Base-by-base conservation (phyloP, 2,797 vertebrate species). In the Propithecus perrieri region DNA sequence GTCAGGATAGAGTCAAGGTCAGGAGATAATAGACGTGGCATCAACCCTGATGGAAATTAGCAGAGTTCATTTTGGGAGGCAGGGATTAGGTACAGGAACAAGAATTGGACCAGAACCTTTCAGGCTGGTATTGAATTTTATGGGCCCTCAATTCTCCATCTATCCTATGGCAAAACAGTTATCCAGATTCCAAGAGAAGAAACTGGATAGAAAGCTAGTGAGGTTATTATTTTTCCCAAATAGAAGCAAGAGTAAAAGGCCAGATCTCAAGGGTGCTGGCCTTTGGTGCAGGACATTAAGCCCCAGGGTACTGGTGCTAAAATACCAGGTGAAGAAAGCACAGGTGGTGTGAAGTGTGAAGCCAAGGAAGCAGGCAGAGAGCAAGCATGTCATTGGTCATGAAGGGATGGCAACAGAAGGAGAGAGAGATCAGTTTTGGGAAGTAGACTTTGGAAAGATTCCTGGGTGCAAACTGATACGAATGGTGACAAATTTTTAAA, bases 1-100 rank as follows among this genome's bases (percentile, higher is more conserved):
- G 33, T 93, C 67, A 96, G 86, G 89, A 81, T 1, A 63, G 59
- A 97, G 91, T 95, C 96, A 98, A 96, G 93, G 97, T 97, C 96
- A 89, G 86, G 30, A 88, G 80, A 89, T 63, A 89, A 92, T 11
- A 84, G 93, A 74, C 15, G 41, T 18, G 72, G 76, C 76, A 74
- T 61, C 55, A 91, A 76, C 61, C 28, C 20, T 81, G 17, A 26
- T 79, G 67, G 55, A 95, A 89, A 81, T n/a, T 46, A 90, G 53
- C 53, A 87, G 67, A 55, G 46, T 93, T 96, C 22, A 85, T 43
- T 35, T 78, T 48, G 55, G 95, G 69, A 63, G 59, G 55, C 3
- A 48, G 26, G 53, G 50, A 20, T 85, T 53, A 90, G 43, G 33
- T 63, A 78, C 63, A 72, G 61, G 4, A 79, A 38, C 74, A 94